Evolutionary conservation across 2,888 invertebrate genomes (phyloP), one percentile per base, ranked within the genome.

Genomic region (Eutolmus rufibarbis): DNA sequence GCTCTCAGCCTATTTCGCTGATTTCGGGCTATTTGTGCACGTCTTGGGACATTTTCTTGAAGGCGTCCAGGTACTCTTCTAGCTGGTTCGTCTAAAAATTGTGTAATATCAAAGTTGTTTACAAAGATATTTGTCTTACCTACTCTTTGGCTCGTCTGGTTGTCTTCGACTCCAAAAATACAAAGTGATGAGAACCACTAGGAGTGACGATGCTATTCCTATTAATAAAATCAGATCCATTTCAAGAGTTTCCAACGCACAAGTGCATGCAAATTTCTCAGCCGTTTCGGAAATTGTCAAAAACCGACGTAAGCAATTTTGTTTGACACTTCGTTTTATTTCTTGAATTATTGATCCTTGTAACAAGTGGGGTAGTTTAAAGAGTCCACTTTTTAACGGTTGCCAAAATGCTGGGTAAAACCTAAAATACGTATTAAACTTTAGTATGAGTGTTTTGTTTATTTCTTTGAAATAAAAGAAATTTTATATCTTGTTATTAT

Each of bases 1-100:
- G 90, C 91, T 1, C 92, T 90, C 14, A 92, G 88, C 0, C 92
- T 91, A 89, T 92, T 91, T 81, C 96, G 94, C 90, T 95, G 95
- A 92, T 96, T 96, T 89, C 97, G 94, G 5, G 95, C 95, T 46
- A 96, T 95, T 90, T 95, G 96, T 0, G 95, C 96, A 90, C 96
- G 94, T 82, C 96, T 94, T 28, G 95, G 95, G 0, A 94, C 94
- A 77, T 94, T 95, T 91, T 95, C 94, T 89, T 91, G 91, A n/a
- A 84, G 87, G 23, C 90, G 91, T 5, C 91, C 90, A 40, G 90
- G 92, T 43, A 93, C 90, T 90, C 89, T 89, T 28, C 88, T 89
- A 12, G 86, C 89, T 34, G 86, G 89, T 82, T 88, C 90, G 88
- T 87, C 89, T 66, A 34, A 23, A 57, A 37, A 40, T 34, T 12